Evolutionary conservation across 1,140 invertebrate genomes (phyloP).

Genomic region (Euwallacea similis): DNA sequence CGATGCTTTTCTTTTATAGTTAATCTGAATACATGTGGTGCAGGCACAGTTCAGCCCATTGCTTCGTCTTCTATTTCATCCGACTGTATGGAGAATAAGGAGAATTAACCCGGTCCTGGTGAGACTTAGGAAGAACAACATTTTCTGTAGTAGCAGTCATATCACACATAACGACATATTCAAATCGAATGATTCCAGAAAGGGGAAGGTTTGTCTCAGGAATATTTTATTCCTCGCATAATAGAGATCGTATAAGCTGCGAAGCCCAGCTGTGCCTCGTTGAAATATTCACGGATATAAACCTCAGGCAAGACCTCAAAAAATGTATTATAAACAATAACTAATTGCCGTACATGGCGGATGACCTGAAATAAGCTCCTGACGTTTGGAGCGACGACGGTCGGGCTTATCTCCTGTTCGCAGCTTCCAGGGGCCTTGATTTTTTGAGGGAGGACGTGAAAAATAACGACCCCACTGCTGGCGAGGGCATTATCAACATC

Average conservation of each 20-base stretch:
- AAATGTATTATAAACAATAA: conserved; percentile 4
- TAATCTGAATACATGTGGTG: background rate
- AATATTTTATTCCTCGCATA: conserved; percentile 19
- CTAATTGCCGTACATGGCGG: conserved; percentile 46
- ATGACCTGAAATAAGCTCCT: conserved; percentile 35
- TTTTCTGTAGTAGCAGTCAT: background rate
- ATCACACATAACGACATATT: conserved; percentile 16
- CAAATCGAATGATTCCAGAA: conserved; percentile 21
- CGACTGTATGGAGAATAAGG: background rate
- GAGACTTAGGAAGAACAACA: background rate
- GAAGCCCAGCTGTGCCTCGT: conserved; percentile 11
- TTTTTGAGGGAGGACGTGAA: conserved; percentile 44
- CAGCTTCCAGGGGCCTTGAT: conserved; percentile 42
- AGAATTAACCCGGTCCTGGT: conserved; percentile 1
- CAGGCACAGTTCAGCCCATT: too few relatives aligned
- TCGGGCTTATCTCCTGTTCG: conserved; percentile 48
- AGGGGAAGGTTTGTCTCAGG: conserved; percentile 7
- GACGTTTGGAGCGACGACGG: conserved; percentile 34
- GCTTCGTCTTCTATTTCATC: background rate
- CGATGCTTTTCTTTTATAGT: conserved; percentile 30
- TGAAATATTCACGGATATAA: conserved; percentile 2
- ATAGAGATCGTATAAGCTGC: background rate
- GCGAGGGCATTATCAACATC: conserved; percentile 47
- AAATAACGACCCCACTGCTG: conserved; percentile 50
- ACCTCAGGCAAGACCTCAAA: background rate